Conservation (phyloP, 64 coral and sea anemone genomes). For the Astreopora myriophthalma region DNA sequence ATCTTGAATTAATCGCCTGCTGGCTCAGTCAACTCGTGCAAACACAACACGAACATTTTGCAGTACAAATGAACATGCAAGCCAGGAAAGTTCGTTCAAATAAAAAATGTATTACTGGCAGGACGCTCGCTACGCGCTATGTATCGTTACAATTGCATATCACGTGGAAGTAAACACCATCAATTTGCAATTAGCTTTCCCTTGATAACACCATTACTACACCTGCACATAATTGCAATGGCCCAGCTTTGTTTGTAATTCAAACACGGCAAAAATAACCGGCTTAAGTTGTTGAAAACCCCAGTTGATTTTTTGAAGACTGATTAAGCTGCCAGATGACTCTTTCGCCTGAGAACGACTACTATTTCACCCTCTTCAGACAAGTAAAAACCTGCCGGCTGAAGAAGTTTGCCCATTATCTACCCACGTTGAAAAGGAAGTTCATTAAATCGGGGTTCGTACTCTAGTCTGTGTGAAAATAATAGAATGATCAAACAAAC, state of each 20-base stretch:
- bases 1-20: background rate
- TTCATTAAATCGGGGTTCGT: too few species aligned
- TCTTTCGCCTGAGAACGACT: too few species aligned
- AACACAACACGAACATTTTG: background rate
- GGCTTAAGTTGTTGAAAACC: too few species aligned
- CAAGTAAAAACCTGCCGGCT: too few species aligned
- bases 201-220: background rate
- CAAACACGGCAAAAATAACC: background rate
- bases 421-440: too few species aligned
- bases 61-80: background rate
- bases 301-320: too few species aligned
- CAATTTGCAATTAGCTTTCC: background rate
- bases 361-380: too few species aligned
- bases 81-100: background rate
- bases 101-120: background rate
- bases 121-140: background rate
- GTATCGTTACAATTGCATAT: background rate
- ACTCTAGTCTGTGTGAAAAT: too few species aligned
- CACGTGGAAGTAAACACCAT: background rate
- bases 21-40: background rate
- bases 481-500: too few species aligned
- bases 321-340: too few species aligned
- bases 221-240: background rate
- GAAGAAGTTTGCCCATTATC: too few species aligned
- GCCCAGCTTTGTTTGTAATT: background rate